Percentiles rank a stretch among this genome's conserved stretches.
These are phyloP conservation scores for Temnothorax curvispinosus DNA, from an alignment of 1,140 invertebrate genomes.

Conservation along the genomic window DNA sequence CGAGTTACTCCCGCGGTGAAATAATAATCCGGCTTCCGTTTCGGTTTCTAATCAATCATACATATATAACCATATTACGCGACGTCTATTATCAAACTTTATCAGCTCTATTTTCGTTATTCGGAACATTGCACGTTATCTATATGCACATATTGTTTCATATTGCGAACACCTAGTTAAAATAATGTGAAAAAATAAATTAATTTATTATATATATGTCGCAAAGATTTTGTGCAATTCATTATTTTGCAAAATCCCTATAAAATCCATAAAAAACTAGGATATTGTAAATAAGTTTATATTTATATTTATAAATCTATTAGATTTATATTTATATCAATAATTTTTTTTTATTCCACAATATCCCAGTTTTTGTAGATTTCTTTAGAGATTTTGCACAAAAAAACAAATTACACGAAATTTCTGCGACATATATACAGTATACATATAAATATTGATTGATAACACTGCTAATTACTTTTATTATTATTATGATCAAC, in stretches of 20 bases:
- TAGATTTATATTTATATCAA: too few species aligned
- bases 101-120: not conserved
- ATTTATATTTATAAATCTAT: too few species aligned
- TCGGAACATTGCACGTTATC: not conserved
- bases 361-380: too few species aligned
- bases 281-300: too few species aligned
- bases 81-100: not conserved
- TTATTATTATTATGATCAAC: not conserved
- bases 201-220: not conserved
- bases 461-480: not conserved
- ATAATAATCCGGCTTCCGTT: not conserved
- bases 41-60: conserved; percentile 21
- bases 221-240: too few species aligned
- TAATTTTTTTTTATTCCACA: too few species aligned
- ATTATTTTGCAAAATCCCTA: too few species aligned
- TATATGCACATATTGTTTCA: not conserved
- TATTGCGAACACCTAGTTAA: not conserved
- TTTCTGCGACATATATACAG: too few species aligned
- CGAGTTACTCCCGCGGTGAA: not conserved
- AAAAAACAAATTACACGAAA: too few species aligned
- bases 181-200: not conserved
- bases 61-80: not conserved
- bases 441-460: not conserved
- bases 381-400: too few species aligned
- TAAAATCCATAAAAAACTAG: too few species aligned